Evolutionary conservation across 2,888 invertebrate species (phyloP), one percentile per base, ranked within the genome.

Genomic region (Andrena haemorrhoa): DNA sequence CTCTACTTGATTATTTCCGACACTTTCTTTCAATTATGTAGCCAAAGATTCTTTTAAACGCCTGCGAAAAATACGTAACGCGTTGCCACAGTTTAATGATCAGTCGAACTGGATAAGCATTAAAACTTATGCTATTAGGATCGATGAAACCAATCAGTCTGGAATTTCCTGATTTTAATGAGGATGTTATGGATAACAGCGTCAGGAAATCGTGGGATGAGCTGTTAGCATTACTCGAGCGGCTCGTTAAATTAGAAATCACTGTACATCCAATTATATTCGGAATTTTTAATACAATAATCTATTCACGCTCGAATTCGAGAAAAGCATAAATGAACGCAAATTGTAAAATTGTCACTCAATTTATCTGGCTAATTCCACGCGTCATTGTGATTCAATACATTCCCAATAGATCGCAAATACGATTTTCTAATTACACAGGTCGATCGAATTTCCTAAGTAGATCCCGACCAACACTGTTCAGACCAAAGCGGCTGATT

Each of bases 391-490:
- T 8, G 33, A 20, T 33, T 20, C 61, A 7, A 20, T 8, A 20
- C 4, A 3, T 23, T 20, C 8, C 29, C 20, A 12, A 61, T 35
- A 20, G 33, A 35, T 61, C 20, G 61, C 33, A 61, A 61, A 35
- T 61, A 12, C 33, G 10, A 33, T 61, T 33, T 10, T 29, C 61
- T 10, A 61, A 61, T 61, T 61, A 61, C 3, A 4, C 33, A 35
- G 61, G 20, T 61, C 61, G 61, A 61, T 61, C 35, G 33, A 61
- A 61, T 33, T 35, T 35, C 61, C 20, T 60, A 60, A 70, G 35
- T 73, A 53, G 64, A 64, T 65, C 6, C 20, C 41, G 29, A 8
- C 35, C 26, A 53, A 20, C 10, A 53, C 12, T 56, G 16, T 35
- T 33, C 56, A 6, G 56, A 29, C 33, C 51, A 35, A 23, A 5